phyloP scores from a whole-genome alignment of 2,888 invertebrate genomes.

The Conops quadrifasciatus region DNA sequence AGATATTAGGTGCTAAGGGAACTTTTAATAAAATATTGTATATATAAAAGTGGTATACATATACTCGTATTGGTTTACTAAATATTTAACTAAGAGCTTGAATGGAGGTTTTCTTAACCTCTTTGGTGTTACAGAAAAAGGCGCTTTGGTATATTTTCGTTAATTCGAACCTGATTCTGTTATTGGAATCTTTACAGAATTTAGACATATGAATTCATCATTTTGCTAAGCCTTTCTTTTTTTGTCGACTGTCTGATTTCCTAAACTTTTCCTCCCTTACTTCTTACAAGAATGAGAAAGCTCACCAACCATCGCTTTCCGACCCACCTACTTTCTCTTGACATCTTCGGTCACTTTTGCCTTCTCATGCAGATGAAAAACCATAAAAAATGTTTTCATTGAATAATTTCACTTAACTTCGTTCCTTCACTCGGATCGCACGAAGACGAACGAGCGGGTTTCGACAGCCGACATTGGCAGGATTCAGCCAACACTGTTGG shows the following conservation, averaged over 20 bases:
- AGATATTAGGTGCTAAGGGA: no score
- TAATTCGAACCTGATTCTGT: no score
- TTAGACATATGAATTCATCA: no score
- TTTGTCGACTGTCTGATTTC: background rate
- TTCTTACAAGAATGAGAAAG: background rate
- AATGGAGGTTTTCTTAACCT: no score
- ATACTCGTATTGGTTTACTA: no score
- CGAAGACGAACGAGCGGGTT: conserved; percentile 11
- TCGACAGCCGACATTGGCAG: background rate
- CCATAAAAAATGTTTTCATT: conserved; percentile 24
- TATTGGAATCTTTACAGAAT: no score
- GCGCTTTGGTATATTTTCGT: no score
- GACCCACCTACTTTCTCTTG: conserved; percentile 6
- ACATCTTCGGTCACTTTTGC: background rate
- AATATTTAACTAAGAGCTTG: no score
- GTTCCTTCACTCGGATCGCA: conserved; percentile 1
- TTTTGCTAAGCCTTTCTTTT: background rate
- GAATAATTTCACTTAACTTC: conserved; percentile 26
- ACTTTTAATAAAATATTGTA: no score
- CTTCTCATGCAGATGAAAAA: conserved; percentile 2
- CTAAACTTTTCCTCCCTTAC: no score
- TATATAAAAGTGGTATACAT: no score
- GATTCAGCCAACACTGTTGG: background rate
- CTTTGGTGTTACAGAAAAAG: no score
- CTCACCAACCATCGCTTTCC: background rate